Base-by-base conservation (phyloP, 2,797 vertebrate genomes). In the Danio choprae region DNA sequence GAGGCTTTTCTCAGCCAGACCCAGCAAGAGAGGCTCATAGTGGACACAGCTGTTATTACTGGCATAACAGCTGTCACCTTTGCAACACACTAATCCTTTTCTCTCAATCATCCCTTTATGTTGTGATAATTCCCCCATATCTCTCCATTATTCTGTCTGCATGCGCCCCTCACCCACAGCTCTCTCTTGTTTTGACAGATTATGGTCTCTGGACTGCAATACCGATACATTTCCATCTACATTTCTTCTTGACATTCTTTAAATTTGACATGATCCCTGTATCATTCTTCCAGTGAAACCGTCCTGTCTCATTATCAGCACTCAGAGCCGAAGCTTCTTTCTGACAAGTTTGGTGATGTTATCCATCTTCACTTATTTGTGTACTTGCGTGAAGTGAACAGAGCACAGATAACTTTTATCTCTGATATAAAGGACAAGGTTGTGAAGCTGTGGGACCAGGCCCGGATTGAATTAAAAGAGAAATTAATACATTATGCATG, bases 11-110 rank as follows among this genome's bases (percentile, higher is more conserved):
- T 62, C 65, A 64, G 65, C 65, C 80, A 77, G 48, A 82, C 67
- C 56, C 59, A 58, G 22, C 4, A n/a, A 77, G 22, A 81, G 86
- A 84, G 81, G 81, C 80, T 84, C 85, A 91, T 85, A 88, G 89
- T 88, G 85, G 87, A 88, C 90, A 87, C 92, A 94, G 91, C 92
- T 93, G 92, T 89, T 91, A 68, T 20, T 84, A 86, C 82, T 83
- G 81, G 81, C 77, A 79, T 80, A 91, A 90, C 93, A 94, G 93
- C 90, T 93, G 92, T 87, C 62, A 70, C 86, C 85, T 86, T 80
- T 43, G 85, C 77, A 90, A 91, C 89, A 91, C 77, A 87, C 88
- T 91, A 91, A 91, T 91, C 89, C 89, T 80, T 12, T 4, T 69
- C 75, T 71, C 48, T 5, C 73, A 75, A 60, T 69, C 72, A 53